Evolutionary conservation across 2,113 vertebrate species (phyloP), one percentile per base, ranked within the genome.

Genomic region (Campylomormyrus numenius): DNA sequence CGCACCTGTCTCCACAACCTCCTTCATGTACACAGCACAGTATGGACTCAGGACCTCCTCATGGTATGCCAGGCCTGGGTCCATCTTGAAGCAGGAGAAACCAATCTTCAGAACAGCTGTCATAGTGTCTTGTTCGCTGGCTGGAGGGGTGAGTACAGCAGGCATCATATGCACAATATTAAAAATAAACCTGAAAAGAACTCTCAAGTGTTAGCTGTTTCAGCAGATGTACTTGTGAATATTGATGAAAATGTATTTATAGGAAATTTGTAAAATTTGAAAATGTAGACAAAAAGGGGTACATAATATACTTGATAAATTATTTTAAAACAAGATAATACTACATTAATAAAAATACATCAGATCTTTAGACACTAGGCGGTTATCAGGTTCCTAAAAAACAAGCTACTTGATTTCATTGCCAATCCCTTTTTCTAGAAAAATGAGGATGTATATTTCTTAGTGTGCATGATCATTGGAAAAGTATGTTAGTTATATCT

Each of bases 1-100:
- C 70, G 88, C 91, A 99, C 98, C 98, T 93, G 98, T 97, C 86
- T 99, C 97, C 3, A 98, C 93, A 0, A 96, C 96, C 92, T 99
- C 98, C 93, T 99, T 99, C 92, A 99, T 98, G 90, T 99, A 97
- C 66, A 99, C 98, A 0, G 98, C 98, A 0, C 98, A 99, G 93
- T 99, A 99, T 0, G 98, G 97, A 93, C 95, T 98, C 52, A 96
- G 93, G 52, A 97, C 96, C 92, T 99, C 98, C 0, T 97, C 96
- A 17, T 98, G 97, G 88, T 98, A 97, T 0, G 97, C 96, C 93
- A 97, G 95, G 90, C 97, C 96, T 0, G 98, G 96, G 85, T 98
- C 98, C 21, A 97, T 96, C 95, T 99, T 98, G 3, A 98, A 99
- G 94, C 96, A 97, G 92, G 97, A 99, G 94, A 99, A 96, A 2